Evolutionary conservation across 2,888 invertebrate genomes (phyloP).

Genomic region (Scaeva pyrastri): DNA sequence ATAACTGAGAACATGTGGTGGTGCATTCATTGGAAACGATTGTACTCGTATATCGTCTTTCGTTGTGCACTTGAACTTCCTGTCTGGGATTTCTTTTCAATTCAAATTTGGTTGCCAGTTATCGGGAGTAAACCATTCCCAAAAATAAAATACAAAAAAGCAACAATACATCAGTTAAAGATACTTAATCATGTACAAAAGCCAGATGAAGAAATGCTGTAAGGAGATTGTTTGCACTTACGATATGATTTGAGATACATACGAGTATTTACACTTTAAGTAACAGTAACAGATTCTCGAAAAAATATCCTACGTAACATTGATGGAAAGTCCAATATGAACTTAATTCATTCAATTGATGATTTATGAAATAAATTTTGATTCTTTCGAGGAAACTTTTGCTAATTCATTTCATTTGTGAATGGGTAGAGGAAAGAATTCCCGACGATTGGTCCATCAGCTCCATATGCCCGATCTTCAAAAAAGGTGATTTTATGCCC

Average conservation of each 20-base stretch:
- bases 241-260: not conserved
- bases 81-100: conserved; percentile 56
- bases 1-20: conserved; percentile 14
- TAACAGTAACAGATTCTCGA: not conserved
- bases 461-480: too few species aligned
- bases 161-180: conserved; percentile 29
- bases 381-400: too few species aligned
- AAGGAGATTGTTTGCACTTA: conserved; percentile 7
- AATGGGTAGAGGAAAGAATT: too few species aligned
- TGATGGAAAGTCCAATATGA: too few species aligned
- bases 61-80: conserved; percentile 70
- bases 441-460: too few species aligned
- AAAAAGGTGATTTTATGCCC: too few species aligned
- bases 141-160: conserved; percentile 36
- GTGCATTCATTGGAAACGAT: not conserved
- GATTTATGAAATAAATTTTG: too few species aligned
- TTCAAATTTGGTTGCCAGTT: conserved; percentile 15
- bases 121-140: conserved; percentile 55
- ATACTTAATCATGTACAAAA: conserved; percentile 20
- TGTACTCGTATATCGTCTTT: conserved; percentile 19
- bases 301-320: not conserved
- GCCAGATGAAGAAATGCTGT: not conserved
- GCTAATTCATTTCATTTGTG: too few species aligned
- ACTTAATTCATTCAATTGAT: too few species aligned
- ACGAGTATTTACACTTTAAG: not conserved